These are phyloP conservation scores for Celastrina argiolus DNA, from an alignment of 2,888 invertebrate genomes.

Conservation along the genomic window DNA sequence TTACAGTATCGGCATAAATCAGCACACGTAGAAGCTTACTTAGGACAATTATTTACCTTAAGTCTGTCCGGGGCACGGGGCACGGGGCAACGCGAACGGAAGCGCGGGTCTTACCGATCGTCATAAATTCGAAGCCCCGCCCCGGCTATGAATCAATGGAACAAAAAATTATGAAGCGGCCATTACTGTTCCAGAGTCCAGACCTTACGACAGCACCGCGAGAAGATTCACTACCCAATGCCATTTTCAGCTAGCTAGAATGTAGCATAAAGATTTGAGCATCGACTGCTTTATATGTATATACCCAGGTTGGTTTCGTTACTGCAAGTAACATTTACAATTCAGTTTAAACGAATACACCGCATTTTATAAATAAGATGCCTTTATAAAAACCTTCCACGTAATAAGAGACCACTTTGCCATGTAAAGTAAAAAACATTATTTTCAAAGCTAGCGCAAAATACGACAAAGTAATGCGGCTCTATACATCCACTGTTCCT, in stretches of 20 bases:
- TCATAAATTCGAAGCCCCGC: constrained; percentile 55
- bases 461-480: constrained; percentile 28
- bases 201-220: neutral
- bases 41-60: constrained; percentile 52
- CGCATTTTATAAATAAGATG: too few relatives aligned
- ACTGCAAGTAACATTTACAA: too few relatives aligned
- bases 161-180: constrained; percentile 42
- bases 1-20: constrained; percentile 37
- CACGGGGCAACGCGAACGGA: too few relatives aligned
- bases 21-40: constrained; percentile 42
- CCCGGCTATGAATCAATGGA: constrained; percentile 52
- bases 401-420: neutral
- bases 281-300: too few relatives aligned
- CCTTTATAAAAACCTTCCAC: neutral
- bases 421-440: neutral
- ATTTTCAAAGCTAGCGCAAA: neutral
- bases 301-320: too few relatives aligned
- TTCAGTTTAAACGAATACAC: too few relatives aligned
- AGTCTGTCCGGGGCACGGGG: constrained; percentile 40
- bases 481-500: constrained; percentile 41
- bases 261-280: too few relatives aligned
- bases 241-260: too few relatives aligned
- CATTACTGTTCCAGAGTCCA: neutral
- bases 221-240: too few relatives aligned
- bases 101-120: constrained; percentile 41